Percentiles rank a stretch among this genome's conserved stretches.
phyloP scores from a whole-genome alignment of 2,888 invertebrate species.

The Pimpla rufipes region DNA sequence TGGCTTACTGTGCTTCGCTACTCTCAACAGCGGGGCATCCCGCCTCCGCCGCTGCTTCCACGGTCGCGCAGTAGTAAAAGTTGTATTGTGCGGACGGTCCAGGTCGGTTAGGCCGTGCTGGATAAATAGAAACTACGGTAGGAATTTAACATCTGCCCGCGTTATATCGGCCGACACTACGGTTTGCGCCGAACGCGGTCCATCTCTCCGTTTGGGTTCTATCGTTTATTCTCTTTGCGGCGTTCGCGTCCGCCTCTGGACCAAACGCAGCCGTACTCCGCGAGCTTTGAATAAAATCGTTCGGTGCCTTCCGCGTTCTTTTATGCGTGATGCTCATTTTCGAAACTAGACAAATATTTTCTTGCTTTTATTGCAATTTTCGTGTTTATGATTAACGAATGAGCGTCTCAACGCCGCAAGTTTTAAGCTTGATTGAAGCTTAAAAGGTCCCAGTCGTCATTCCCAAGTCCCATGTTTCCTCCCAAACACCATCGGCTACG shows the following conservation, averaged over 20 bases:
- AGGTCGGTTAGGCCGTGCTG: not conserved
- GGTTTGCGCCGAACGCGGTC: constrained; percentile 41
- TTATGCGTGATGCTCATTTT: not conserved
- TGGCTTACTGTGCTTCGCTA: constrained; percentile 32
- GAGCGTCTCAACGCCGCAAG: no score
- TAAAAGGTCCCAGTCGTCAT: no score
- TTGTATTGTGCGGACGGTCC: constrained; percentile 27
- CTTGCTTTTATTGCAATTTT: no score
- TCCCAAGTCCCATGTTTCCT: no score
- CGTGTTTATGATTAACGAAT: not conserved
- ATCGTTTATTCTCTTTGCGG: constrained; percentile 39
- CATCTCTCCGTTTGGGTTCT: constrained; percentile 27
- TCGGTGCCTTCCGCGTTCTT: not conserved
- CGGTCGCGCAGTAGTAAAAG: constrained; percentile 46
- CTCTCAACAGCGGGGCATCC: constrained; percentile 5
- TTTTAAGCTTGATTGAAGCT: no score
- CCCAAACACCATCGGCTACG: no score
- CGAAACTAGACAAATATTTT: not conserved
- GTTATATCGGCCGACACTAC: constrained; percentile 3
- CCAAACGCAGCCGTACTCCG: not conserved
- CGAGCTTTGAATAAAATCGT: constrained; percentile 30
- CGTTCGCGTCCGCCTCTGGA: not conserved
- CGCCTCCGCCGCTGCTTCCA: constrained; percentile 28
- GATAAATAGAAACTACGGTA: constrained; percentile 38
- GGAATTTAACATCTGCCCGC: constrained; percentile 14